phyloP scores from a whole-genome alignment of 2,888 invertebrate species.

The Apamea crenata region DNA sequence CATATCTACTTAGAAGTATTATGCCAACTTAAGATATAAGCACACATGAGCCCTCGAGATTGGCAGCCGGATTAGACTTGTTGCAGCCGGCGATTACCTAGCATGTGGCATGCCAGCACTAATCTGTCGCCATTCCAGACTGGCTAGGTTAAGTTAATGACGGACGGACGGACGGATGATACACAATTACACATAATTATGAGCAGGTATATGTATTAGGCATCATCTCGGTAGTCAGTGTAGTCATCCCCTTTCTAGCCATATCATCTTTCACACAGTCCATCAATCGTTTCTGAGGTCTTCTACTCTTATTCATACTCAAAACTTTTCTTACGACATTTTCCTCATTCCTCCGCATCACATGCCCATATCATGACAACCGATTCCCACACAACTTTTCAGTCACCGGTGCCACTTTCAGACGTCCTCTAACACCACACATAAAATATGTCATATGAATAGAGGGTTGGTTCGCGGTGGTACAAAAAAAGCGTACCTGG shows the following conservation, averaged over 20 bases:
- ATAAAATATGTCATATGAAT: too few species aligned
- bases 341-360: too few species aligned
- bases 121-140: conserved; percentile 9
- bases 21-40: conserved; percentile 43
- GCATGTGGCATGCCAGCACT: not conserved
- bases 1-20: conserved; percentile 16
- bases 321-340: too few species aligned
- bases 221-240: not conserved
- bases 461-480: too few species aligned
- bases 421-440: too few species aligned
- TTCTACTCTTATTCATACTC: too few species aligned
- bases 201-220: not conserved
- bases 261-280: not conserved
- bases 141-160: not conserved
- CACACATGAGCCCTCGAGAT: conserved; percentile 33
- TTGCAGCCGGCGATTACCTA: conserved; percentile 29
- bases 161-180: too few species aligned
- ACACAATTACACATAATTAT: not conserved
- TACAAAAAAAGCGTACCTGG: too few species aligned
- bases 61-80: conserved; percentile 39
- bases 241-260: not conserved
- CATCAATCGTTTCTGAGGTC: not conserved
- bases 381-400: too few species aligned
- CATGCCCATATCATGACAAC: too few species aligned
- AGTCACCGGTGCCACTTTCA: too few species aligned